Evolutionary conservation across 2,888 invertebrate species (phyloP), one percentile per base, ranked within the genome.

Genomic region (Ichneumoninae sp.): DNA sequence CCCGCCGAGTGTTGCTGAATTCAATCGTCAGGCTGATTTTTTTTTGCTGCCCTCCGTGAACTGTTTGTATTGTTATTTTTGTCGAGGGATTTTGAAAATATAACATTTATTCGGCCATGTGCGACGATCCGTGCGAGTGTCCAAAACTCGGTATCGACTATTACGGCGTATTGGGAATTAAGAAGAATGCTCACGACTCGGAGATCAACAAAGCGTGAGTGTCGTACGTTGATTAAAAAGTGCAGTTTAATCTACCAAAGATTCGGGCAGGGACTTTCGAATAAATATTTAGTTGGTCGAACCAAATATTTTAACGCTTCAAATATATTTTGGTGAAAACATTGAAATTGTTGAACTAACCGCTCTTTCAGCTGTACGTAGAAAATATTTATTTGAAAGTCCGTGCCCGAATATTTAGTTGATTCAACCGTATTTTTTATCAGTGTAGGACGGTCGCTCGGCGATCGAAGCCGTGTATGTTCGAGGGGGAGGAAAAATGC

Each of bases 141-240:
- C n/a, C 22, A 69, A 93, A 89, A 87, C 96, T 96, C 96, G 96
- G 96, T 52, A 94, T 97, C 83, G 97, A 98, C 93, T 98, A 97
- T 93, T 98, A 98, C 92, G 96, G 96, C 3, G 95, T 97, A 86
- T 94, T 98, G 60, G 96, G 96, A 76, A 94, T 97, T 66, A 95
- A 96, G 79, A 95, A 96, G 73, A 95, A 95, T 83, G 96, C 96
- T 87, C 95, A 94, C 66, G 95, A 96, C 89, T 94, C 95, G 63
- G 96, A 97, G 88, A 95, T 98, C n/a, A 96, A 96, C 90, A 94
- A 95, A 88, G 97, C 97, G 91, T 96, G 95, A 94, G 93, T 60
- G 47, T 26, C 13, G 44, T 10, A 85, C 54, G 22, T 1, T 40
- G 8, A 40, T 40, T 5, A 36, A 40, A 40, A 40, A 40, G 10